phyloP scores from a whole-genome alignment of 2,797 vertebrate species.

The Sarcoramphus papa region DNA sequence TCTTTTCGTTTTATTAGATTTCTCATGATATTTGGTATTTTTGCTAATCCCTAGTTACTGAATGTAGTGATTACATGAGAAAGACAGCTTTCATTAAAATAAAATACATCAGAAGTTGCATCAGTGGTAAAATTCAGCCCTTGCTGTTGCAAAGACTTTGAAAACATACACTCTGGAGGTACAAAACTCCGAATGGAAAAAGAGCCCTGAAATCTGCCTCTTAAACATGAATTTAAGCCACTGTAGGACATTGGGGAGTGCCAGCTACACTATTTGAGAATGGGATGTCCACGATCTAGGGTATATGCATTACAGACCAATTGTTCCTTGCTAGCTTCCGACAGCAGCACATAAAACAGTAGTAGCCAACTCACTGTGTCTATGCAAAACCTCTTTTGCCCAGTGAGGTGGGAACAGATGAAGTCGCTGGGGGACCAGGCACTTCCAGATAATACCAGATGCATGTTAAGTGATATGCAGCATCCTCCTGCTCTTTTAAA shows the following conservation, averaged over 20 bases:
- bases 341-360: background rate
- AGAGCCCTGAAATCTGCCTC: background rate
- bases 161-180: background rate
- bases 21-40: constrained; percentile 1
- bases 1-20: background rate
- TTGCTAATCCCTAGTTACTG: background rate
- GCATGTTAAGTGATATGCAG: background rate
- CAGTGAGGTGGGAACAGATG: background rate
- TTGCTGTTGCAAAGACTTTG: background rate
- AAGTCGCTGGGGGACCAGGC: background rate
- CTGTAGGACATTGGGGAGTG: background rate
- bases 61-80: background rate
- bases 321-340: background rate
- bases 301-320: background rate
- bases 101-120: background rate
- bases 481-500: background rate
- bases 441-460: background rate
- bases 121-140: background rate
- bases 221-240: background rate
- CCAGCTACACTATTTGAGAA: background rate
- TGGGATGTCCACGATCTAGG: background rate
- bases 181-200: background rate
- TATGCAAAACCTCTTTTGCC: background rate
- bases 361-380: background rate
- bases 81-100: background rate